phyloP scores from a whole-genome alignment of 2,888 invertebrate species.

The Papilio elwesi region DNA sequence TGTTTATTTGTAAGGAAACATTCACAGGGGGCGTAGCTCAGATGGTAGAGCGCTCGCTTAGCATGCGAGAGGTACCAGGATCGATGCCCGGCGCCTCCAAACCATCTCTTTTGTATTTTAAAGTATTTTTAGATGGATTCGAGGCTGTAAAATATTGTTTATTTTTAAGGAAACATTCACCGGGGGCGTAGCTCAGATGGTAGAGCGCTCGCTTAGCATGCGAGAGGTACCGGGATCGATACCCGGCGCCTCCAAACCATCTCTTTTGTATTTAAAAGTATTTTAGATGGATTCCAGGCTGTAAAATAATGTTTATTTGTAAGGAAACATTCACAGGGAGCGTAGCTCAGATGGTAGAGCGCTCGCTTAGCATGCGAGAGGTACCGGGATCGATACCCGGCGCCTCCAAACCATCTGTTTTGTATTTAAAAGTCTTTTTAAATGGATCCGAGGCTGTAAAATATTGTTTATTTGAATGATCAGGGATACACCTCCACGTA shows the following conservation, averaged over 20 bases:
- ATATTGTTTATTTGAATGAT: too few relatives aligned
- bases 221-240: too few relatives aligned
- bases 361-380: conserved; percentile 84
- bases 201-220: conserved; percentile 72
- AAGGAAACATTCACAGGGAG: too few relatives aligned
- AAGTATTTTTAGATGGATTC: not conserved
- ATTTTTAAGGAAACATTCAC: not conserved
- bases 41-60: conserved; percentile 85
- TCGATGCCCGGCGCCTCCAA: conserved; percentile 84
- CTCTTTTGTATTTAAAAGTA: too few relatives aligned
- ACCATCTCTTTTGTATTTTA: not conserved
- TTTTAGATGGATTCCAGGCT: not conserved
- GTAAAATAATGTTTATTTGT: not conserved
- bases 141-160: too few relatives aligned
- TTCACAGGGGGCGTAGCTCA: too few relatives aligned
- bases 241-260: too few relatives aligned
- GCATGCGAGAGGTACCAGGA: conserved; percentile 84
- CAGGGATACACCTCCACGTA: too few relatives aligned
- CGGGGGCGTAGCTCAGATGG: conserved; percentile 84
- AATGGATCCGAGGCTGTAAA: too few relatives aligned
- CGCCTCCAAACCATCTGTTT: conserved; percentile 67
- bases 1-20: conserved; percentile 45
- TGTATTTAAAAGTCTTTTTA: not conserved
- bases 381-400: conserved; percentile 84
- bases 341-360: conserved; percentile 85